Conservation (phyloP, 2,888 invertebrate species). For the Lasioglossum malachurum region DNA sequence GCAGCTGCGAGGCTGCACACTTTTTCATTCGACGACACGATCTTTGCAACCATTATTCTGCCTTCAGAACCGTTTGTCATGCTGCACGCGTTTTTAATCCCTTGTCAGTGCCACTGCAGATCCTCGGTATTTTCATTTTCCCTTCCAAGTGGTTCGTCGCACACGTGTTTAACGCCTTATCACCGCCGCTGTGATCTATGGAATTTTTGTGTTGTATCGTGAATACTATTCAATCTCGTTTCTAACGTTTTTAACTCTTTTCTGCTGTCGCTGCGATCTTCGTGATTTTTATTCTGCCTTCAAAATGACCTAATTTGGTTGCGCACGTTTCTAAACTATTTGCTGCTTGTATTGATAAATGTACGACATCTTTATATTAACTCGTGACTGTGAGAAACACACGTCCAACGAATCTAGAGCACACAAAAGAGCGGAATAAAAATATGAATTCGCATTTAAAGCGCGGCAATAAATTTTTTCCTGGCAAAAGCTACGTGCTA, state of each 20-base stretch:
- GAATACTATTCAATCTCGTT: not conserved
- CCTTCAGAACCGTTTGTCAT: not conserved
- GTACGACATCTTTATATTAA: not conserved
- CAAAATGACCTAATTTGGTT: not conserved
- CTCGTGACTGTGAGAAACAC: not conserved
- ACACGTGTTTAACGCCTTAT: not conserved
- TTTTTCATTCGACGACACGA: not conserved
- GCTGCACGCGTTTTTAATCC: not conserved
- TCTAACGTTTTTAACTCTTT: not conserved
- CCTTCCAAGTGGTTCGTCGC: not conserved
- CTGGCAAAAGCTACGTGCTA: not conserved
- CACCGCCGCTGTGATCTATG: not conserved
- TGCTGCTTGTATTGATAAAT: not conserved
- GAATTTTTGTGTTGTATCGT: no score
- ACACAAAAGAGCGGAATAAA: not conserved
- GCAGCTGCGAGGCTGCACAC: not conserved
- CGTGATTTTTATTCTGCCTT: not conserved
- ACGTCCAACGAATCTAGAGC: not conserved
- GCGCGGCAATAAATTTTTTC: not conserved
- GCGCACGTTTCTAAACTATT: not conserved
- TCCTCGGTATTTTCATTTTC: not conserved
- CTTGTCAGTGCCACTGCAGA: not conserved
- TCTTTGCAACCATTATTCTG: not conserved
- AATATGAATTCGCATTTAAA: not conserved
- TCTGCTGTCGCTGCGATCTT: no score